Conservation (phyloP, 2,797 vertebrate genomes). For the Xiphorhynchus erythropygius region DNA sequence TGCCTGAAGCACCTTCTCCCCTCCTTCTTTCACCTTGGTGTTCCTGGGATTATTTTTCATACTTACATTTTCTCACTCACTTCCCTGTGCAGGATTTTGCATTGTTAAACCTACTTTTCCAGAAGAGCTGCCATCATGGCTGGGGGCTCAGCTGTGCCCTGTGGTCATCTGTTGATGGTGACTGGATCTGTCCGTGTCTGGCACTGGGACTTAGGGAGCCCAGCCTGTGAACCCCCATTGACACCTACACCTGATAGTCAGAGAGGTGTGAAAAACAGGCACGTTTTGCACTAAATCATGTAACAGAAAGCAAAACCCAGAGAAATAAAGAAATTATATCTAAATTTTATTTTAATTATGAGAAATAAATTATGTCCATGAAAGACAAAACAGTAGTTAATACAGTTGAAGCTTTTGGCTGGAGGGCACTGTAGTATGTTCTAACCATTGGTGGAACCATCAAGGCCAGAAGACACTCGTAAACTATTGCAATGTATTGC, state of each 20-base stretch:
- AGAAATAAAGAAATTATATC: neutral
- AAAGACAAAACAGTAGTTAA: neutral
- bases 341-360: neutral
- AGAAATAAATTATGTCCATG: neutral
- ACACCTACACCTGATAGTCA: neutral
- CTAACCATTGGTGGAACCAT: neutral
- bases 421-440: neutral
- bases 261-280: neutral
- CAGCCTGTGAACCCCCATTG: fast-evolving
- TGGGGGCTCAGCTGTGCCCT: neutral
- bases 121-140: neutral
- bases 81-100: neutral
- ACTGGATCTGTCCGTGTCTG: neutral
- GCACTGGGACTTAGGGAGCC: no score
- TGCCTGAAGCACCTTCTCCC: neutral
- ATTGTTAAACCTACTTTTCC: neutral
- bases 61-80: neutral
- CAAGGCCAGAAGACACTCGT: neutral
- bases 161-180: neutral
- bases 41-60: neutral
- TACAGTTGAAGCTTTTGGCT: neutral
- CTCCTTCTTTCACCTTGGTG: neutral
- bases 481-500: neutral
- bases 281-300: neutral
- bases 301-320: neutral